Base-by-base conservation (phyloP, 2,888 invertebrate species). In the Clitarchus hookeri region DNA sequence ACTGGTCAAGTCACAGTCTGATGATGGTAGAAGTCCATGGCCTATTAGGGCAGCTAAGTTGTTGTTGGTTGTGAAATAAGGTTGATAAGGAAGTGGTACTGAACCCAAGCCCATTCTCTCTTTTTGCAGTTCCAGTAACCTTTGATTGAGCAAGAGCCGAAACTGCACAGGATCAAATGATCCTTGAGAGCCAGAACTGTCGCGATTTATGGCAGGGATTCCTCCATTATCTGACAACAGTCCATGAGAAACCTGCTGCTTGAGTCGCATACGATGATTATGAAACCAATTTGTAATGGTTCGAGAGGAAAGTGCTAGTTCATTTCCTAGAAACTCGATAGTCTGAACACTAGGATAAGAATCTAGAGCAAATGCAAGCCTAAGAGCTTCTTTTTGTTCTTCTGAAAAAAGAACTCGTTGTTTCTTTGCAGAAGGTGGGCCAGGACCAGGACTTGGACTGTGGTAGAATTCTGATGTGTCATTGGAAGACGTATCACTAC, bases 281-380 rank as follows among this genome's bases (percentile, higher is more conserved):
- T 99, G 99, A 94, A 99, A 99, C 99, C 99, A 99, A 92, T 99
- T 99, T 87, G 98, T 98, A 90, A 99, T 99, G 86, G 99, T 99
- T 89, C 99, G 94, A 85, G 98, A 96, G 11, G 98, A 97, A 79
- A 99, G 93, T 13, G 96, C 96, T 86, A 99, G 93, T 91, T 98
- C 98, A 53, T 95, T 94, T 53, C 99, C 98, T 87, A 99, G 93
- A 90, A 98, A 98, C 91, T 99, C 99, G 89, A 99, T 98, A 87
- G 98, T 98, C 44, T 97, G 96, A 90, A 98, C 97, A 91, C 98
- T 98, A 0, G 99, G 99, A 91, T 99, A 99, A 0, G 99, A 98
- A 91, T 99, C 99, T 85, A 98, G 93, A 0, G 97, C 96, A 91
- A 99, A 99, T 0, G 99, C 99, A 88, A 98, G 92, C 87, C 98